Evolutionary conservation across 2,797 vertebrate species (phyloP).

Genomic region (Dendrocincla tyrannina): DNA sequence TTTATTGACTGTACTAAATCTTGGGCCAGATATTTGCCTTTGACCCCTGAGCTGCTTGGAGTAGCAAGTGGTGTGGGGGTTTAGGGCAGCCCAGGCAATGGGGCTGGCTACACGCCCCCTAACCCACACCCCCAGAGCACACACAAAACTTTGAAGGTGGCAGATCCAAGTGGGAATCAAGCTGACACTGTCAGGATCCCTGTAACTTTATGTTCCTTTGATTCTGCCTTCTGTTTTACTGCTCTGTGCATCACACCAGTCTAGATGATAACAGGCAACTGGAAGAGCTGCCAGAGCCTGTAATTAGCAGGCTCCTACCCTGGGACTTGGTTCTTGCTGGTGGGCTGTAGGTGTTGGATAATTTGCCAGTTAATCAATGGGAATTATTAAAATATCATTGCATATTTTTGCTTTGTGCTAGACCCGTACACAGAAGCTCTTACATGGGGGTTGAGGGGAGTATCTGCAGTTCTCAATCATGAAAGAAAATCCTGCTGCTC

Average conservation of each 20-base stretch:
- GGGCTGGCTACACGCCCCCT: not conserved
- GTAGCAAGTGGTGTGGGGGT: fast-evolving
- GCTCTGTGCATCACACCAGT: not conserved
- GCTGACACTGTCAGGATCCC: not conserved
- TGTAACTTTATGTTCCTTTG: constrained; percentile 54
- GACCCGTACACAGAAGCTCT: not conserved
- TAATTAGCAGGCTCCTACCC: constrained; percentile 47
- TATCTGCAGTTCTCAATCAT: not conserved
- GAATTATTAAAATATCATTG: constrained; percentile 57
- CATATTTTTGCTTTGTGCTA: constrained; percentile 3
- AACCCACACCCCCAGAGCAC: fast-evolving
- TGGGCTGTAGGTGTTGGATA: constrained; percentile 48
- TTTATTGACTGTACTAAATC: not conserved
- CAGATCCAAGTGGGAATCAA: not conserved
- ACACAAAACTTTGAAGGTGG: not conserved
- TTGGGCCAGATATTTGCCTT: not conserved
- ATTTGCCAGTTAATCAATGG: constrained; percentile 53
- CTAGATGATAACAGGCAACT: constrained; percentile 40
- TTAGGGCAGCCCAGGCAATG: not conserved
- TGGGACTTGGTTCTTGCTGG: constrained; percentile 23
- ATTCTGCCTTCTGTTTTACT: constrained; percentile 46
- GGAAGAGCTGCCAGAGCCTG: not conserved
- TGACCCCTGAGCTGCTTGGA: not conserved
- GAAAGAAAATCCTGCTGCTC: not conserved
- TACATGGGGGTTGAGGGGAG: not conserved